phyloP scores from a whole-genome alignment of 2,888 invertebrate species.

The Drosophila paucipuncta region DNA sequence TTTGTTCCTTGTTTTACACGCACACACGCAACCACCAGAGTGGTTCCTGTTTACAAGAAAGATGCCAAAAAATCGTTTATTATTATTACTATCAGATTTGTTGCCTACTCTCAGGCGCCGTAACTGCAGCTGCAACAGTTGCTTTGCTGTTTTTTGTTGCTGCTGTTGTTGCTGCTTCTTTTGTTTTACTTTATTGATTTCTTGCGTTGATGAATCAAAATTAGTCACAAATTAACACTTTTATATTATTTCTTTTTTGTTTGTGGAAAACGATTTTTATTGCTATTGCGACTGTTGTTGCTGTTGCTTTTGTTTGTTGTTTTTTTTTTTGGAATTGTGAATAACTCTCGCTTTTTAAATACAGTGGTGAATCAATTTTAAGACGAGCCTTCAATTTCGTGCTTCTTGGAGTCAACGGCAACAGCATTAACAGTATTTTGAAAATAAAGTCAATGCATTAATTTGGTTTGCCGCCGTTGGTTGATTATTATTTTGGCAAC shows the following conservation, averaged over 20 bases:
- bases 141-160: slow-evolving; percentile 1
- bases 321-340: neutral
- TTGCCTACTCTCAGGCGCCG: slow-evolving; percentile 28
- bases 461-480: slow-evolving; percentile 1
- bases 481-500: slow-evolving; percentile 23
- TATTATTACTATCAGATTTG: neutral
- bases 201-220: slow-evolving; percentile 14
- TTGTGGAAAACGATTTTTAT: neutral
- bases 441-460: slow-evolving; percentile 8
- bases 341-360: slow-evolving; percentile 20
- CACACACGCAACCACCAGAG: slow-evolving; percentile 18
- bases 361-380: slow-evolving; percentile 5
- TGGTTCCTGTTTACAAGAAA: neutral
- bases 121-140: slow-evolving; percentile 6
- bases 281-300: slow-evolving; percentile 1
- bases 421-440: neutral
- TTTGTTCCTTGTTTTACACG: slow-evolving; percentile 15
- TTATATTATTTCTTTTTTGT: neutral
- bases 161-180: slow-evolving; percentile 3
- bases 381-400: slow-evolving; percentile 10
- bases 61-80: neutral
- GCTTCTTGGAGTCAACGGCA: slow-evolving; percentile 10
- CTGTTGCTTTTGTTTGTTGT: neutral
- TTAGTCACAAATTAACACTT: slow-evolving; percentile 38
- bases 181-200: slow-evolving; percentile 9